phyloP scores from a whole-genome alignment of 2,888 invertebrate species.

The Mythimna lalbum region DNA sequence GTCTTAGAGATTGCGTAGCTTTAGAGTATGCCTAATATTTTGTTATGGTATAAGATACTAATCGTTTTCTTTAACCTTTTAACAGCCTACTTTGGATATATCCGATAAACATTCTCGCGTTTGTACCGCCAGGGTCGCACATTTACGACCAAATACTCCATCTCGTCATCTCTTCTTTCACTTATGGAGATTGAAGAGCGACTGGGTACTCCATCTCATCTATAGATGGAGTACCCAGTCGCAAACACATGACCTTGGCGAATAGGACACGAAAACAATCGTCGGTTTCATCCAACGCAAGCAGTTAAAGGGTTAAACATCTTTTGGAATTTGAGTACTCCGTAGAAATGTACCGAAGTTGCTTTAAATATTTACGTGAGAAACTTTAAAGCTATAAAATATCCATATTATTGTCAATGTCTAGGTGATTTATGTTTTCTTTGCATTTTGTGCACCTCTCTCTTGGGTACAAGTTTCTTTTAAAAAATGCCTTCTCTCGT shows the following conservation, averaged over 20 bases:
- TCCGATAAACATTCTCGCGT: no score
- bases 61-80: constrained; percentile 27
- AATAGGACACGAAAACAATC: no score
- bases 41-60: constrained; percentile 54
- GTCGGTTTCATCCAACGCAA: no score
- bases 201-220: no score
- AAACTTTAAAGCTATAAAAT: constrained; percentile 21
- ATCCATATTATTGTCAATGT: constrained; percentile 33
- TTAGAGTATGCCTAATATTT: constrained; percentile 61
- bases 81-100: no score
- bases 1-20: constrained; percentile 53
- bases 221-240: no score
- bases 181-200: no score
- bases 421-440: constrained; percentile 35
- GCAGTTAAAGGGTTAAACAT: neutral
- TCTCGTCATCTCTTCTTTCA: no score
- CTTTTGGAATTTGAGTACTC: constrained; percentile 32
- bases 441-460: constrained; percentile 28
- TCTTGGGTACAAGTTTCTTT: constrained; percentile 18
- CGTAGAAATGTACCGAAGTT: constrained; percentile 38
- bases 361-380: constrained; percentile 49
- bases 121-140: no score
- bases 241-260: no score
- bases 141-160: no score
- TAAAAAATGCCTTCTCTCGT: constrained; percentile 23